Percentiles rank a stretch among this genome's conserved stretches.
These are phyloP conservation scores for Heterodera filipjevi DNA, from an alignment of 2,888 invertebrate species.

Conservation along the genomic window DNA sequence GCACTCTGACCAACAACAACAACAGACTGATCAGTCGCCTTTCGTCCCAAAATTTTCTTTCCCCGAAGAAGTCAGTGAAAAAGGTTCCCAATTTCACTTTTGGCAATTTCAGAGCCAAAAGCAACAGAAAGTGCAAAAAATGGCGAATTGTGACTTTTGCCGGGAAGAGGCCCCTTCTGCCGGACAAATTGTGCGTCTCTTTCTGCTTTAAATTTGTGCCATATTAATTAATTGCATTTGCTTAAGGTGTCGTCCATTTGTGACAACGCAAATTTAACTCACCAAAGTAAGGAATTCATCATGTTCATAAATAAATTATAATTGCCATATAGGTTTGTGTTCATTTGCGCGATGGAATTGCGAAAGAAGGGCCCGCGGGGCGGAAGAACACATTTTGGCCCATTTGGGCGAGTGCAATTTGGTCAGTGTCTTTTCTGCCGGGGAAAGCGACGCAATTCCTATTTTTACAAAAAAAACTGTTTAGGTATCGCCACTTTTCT, in stretches of 20 bases:
- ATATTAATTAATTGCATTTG: background rate
- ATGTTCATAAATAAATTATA: background rate
- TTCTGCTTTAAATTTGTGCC: slow-evolving; percentile 9
- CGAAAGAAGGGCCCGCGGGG: slow-evolving; percentile 39
- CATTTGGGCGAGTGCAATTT: slow-evolving; percentile 55
- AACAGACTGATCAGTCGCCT: background rate
- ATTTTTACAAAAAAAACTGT: slow-evolving; percentile 17
- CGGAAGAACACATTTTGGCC: slow-evolving; percentile 53
- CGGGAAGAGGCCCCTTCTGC: slow-evolving; percentile 18
- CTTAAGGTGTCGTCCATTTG: slow-evolving; percentile 42
- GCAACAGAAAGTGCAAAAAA: background rate
- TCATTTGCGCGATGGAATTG: slow-evolving; percentile 58
- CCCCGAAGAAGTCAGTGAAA: background rate
- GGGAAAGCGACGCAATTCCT: slow-evolving; percentile 40
- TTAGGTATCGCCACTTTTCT: slow-evolving; percentile 28
- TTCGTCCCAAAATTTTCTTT: background rate
- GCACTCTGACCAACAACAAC: background rate
- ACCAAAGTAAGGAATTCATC: slow-evolving; percentile 35
- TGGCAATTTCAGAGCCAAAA: background rate
- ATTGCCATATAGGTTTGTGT: slow-evolving; percentile 42
- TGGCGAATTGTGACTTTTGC: slow-evolving; percentile 3
- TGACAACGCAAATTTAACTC: slow-evolving; percentile 53
- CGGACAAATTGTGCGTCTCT: slow-evolving; percentile 22
- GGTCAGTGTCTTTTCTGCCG: slow-evolving; percentile 43
- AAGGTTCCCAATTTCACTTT: background rate